Conservation (phyloP, 2,888 invertebrate genomes). For the Abscondita cerata region DNA sequence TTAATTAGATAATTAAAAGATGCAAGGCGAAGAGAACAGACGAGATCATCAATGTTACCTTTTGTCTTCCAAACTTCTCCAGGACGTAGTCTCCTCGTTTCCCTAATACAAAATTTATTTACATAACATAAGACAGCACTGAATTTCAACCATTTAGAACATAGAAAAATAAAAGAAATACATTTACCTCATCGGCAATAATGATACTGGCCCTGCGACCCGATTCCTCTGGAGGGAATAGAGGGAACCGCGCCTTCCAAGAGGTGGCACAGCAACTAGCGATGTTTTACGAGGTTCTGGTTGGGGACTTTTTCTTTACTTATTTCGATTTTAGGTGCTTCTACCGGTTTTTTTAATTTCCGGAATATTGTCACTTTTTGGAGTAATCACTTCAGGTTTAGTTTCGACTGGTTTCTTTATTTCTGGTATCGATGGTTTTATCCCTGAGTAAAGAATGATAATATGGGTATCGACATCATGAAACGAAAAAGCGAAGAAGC, state of each 20-base stretch:
- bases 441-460: slow-evolving; percentile 36
- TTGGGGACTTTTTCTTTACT: slow-evolving; percentile 77
- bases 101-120: slow-evolving; percentile 63
- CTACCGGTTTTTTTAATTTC: slow-evolving; percentile 56
- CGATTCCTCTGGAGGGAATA: slow-evolving; percentile 87
- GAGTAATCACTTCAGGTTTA: slow-evolving; percentile 53
- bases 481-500: slow-evolving; percentile 40
- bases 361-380: slow-evolving; percentile 56
- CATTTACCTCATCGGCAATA: slow-evolving; percentile 92
- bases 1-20: slow-evolving; percentile 42
- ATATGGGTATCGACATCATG: slow-evolving; percentile 5
- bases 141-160: slow-evolving; percentile 13
- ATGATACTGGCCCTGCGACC: slow-evolving; percentile 88
- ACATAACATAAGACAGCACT: slow-evolving; percentile 30
- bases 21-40: slow-evolving; percentile 39
- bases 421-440: slow-evolving; percentile 29
- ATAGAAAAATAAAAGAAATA: slow-evolving; percentile 10
- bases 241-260: slow-evolving; percentile 80
- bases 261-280: slow-evolving; percentile 56
- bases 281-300: slow-evolving; percentile 77
- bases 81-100: slow-evolving; percentile 91
- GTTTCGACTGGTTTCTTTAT: slow-evolving; percentile 7
- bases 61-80: slow-evolving; percentile 94
- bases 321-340: slow-evolving; percentile 87
- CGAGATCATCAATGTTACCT: slow-evolving; percentile 69